Conservation (phyloP, 1,140 invertebrate species). For the Meloidogyne hapla region DNA sequence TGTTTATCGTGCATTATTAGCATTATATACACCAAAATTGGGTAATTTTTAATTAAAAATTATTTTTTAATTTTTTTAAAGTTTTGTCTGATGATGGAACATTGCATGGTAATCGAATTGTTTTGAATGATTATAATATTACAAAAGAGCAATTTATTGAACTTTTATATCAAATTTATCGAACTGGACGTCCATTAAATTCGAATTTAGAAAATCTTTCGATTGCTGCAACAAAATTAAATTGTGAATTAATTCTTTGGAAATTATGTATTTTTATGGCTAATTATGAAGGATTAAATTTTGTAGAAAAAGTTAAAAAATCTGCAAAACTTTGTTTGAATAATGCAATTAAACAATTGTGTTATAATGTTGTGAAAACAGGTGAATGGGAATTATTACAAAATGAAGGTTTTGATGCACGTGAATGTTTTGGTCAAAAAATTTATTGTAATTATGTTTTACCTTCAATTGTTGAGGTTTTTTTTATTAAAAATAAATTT, state of each 20-base stretch:
- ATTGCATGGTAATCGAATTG: neutral
- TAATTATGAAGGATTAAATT: slow-evolving; percentile 5
- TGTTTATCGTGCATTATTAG: neutral
- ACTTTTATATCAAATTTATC: neutral
- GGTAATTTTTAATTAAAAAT: neutral
- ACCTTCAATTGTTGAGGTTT: neutral
- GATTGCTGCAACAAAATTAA: neutral
- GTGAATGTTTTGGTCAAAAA: neutral
- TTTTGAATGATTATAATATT: neutral
- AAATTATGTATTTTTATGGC: neutral
- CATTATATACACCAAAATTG: neutral
- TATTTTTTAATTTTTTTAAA: neutral
- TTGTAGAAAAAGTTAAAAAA: slow-evolving; percentile 15
- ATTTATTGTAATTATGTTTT: neutral
- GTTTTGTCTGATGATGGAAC: neutral
- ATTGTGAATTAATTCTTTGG: slow-evolving; percentile 3
- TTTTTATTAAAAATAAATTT: neutral
- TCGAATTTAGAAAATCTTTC: neutral
- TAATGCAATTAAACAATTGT: neutral
- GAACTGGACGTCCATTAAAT: neutral
- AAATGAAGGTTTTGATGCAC: neutral
- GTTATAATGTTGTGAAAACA: neutral
- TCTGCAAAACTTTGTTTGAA: neutral
- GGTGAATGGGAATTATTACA: neutral
- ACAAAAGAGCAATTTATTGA: neutral